Base-by-base conservation (phyloP, 2,888 invertebrate species). In the Drosophila koepferae region DNA sequence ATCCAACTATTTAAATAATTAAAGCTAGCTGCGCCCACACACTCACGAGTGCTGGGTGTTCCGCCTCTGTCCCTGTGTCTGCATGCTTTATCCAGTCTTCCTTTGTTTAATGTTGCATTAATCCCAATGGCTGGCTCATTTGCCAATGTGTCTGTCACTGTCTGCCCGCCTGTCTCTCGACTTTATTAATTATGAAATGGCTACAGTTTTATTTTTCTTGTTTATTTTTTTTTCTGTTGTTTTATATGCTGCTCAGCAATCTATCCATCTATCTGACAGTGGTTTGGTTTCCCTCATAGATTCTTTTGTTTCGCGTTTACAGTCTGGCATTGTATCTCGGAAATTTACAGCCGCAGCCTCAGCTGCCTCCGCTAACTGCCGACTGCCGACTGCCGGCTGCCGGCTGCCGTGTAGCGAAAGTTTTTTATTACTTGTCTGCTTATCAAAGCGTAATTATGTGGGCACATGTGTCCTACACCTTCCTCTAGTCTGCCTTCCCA, bases 401-500 rank as follows among this genome's bases (percentile, higher is more conserved):
- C 41, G 56, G 51, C 23, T 38, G 18, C 20, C 23, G n/a, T 56
- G 51, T 16, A 41, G 72, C 18, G 53, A 77, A 79, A 74, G 63
- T 79, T 75, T 76, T 78, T 76, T 78, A 80, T 82, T 86, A 88
- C 86, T 81, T 81, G 84, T 70, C 81, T 86, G 89, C 86, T 86
- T 86, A 86, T 86, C 85, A 89, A 89, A 89, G 89, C 84, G 81
- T 86, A 86, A 86, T 86, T 86, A 86, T 84, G 84, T 79, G 71
- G 72, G 71, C 75, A 76, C 76, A 85, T 64, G 73, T 69, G 64
- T 62, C 40, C 79, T 61, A 63, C 67, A 59, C 68, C 76, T 77
- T 53, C 70, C n/a, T 51, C 41, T 9, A 51, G 62, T 9, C 31
- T 38, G 51, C 63, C 63, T 49, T 2, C 56, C 38, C 56, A 58